Base-by-base conservation (phyloP, 2,797 vertebrate species). In the Galago senegalensis region DNA sequence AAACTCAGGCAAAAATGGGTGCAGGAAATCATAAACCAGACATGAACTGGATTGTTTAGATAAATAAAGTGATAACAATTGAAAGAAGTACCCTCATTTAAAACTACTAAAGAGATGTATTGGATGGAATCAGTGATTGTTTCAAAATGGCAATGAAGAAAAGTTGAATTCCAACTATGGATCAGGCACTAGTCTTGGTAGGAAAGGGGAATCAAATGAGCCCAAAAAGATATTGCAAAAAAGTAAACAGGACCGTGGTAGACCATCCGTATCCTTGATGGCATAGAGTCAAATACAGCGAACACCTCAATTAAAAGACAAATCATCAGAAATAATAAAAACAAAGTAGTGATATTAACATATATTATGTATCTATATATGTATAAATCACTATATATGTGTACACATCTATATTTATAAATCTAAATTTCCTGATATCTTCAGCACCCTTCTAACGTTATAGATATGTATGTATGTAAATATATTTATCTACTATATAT, bases 291-390 rank as follows among this genome's bases (percentile, higher is more conserved):
- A 96, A 90, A 67, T 84, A 58, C 76, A 11, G 12, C 40, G 17
- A 82, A 21, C 13, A 61, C 60, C 81, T 12, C n/a, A 91, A 87
- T 87, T 89, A 65, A 58, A 94, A 89, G 34, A 29, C 25, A 91
- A 69, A 58, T 58, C 43, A 58, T 89, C 21, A 53, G 14, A 37
- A 7, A 53, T 29, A 79, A 89, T 84, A 69, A 80, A 75, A 70
- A 61, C 18, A 46, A 81, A 83, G 46, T 25, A 80, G 3, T 49
- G 3, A 16, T 14, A 16, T 49, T 2, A 13, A 49, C 16, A 13
- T 49, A 49, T 49, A 11, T 49, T 49, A 2, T 49, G 12, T 13
- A 49, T 49, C 13, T 49, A 16, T 49, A 49, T 49, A 49, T 49
- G 49, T 49, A 49, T 49, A 49, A 49, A 49, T 49, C 13, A 17